A percentile compares a stretch with the other conserved stretches of the same genome.
Conservation (phyloP, 2,113 vertebrate species). For the Oostethus manadensis region DNA sequence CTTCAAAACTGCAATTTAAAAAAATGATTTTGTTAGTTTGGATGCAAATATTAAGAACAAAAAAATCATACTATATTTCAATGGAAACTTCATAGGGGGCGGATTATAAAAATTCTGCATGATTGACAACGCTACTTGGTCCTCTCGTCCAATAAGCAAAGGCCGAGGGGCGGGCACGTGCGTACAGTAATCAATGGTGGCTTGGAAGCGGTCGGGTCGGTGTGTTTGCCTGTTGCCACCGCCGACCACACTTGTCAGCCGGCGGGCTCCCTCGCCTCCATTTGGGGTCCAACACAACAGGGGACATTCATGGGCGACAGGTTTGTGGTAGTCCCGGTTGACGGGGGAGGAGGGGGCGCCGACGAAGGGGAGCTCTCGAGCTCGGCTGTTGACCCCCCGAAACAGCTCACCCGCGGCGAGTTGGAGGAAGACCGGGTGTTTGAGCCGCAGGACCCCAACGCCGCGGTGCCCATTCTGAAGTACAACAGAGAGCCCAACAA, state of each 20-base stretch:
- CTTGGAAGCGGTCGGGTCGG: conserved; percentile 6
- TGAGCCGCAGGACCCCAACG: conserved; percentile 39
- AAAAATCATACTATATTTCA: not conserved
- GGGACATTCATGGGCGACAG: conserved; percentile 64
- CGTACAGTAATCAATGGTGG: conserved; percentile 48
- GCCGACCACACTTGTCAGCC: conserved; percentile 8
- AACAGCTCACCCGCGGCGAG: conserved; percentile 20
- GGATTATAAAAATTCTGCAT: not conserved
- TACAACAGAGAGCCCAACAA: conserved; percentile 75
- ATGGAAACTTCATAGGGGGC: not conserved
- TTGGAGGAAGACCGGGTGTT: conserved; percentile 30
- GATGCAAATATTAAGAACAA: too few species aligned
- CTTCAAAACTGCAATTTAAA: too few species aligned
- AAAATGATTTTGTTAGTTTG: too few species aligned
- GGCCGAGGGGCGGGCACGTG: conserved; percentile 18
- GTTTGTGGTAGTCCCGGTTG: conserved; percentile 72
- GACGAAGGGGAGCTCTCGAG: conserved; percentile 16
- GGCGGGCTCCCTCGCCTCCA: conserved; percentile 2
- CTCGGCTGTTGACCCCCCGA: conserved; percentile 27
- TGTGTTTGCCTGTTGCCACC: conserved; percentile 1
- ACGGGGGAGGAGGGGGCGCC: conserved; percentile 15
- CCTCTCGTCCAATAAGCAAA: conserved; percentile 45
- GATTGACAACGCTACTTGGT: conserved; percentile 38
- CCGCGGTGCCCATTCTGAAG: conserved; percentile 65
- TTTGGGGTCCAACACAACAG: not conserved